These are phyloP conservation scores for Neodiprion pinetum DNA, from an alignment of 1,140 invertebrate genomes.

Conservation along the genomic window DNA sequence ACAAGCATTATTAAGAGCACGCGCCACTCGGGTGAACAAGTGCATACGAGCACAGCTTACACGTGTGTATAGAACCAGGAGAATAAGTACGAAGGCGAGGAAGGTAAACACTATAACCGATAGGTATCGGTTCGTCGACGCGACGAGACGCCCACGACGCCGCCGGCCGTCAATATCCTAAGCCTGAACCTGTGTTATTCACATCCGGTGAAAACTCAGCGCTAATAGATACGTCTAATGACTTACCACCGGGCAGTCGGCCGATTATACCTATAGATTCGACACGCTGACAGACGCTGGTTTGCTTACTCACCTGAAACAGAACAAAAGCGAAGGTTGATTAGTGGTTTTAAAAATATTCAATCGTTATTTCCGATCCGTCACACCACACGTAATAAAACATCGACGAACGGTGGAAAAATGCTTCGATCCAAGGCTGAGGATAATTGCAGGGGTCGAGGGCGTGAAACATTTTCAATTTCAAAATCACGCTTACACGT, in stretches of 20 bases:
- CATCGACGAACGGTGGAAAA: no score
- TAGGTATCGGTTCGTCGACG: conserved; percentile 14
- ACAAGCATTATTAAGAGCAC: conserved; percentile 1
- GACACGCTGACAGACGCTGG: conserved; percentile 13
- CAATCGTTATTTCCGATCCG: no score
- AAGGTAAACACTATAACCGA: not conserved
- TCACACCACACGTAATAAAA: no score
- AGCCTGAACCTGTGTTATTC: conserved; percentile 31
- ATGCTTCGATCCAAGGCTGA: no score
- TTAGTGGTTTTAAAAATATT: not conserved
- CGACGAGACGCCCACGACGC: conserved; percentile 28
- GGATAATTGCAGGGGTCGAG: no score
- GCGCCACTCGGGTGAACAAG: conserved; percentile 3
- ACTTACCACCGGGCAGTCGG: conserved; percentile 35
- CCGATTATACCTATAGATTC: no score
- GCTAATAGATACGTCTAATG: conserved; percentile 43
- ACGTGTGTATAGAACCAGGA: not conserved
- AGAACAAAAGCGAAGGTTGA: not conserved
- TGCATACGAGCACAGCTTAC: not conserved
- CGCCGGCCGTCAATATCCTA: conserved; percentile 10
- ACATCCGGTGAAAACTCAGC: conserved; percentile 36
- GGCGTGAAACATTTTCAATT: no score
- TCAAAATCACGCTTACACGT: no score
- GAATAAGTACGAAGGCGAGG: not conserved
- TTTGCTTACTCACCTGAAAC: conserved; percentile 3